These are phyloP conservation scores for Podocnemis expansa DNA, from an alignment of 2,113 vertebrate genomes.

Conservation along the genomic window DNA sequence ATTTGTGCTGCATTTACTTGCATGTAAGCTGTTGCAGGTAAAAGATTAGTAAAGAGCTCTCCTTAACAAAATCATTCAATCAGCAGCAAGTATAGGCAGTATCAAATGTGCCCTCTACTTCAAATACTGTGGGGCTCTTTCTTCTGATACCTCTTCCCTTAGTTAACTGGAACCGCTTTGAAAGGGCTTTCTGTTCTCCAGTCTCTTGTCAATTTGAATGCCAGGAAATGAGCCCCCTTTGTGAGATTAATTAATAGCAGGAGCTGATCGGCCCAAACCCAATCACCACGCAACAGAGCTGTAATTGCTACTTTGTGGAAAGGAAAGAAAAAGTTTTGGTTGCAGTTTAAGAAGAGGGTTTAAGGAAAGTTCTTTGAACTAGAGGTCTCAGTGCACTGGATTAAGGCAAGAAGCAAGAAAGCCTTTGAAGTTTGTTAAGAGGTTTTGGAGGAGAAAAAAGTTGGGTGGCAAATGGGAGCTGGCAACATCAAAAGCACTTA, in stretches of 20 bases:
- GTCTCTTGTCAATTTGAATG: constrained; percentile 97
- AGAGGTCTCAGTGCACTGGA: constrained; percentile 93
- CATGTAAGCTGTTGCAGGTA: constrained; percentile 87
- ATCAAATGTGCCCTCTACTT: constrained; percentile 92
- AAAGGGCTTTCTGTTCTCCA: constrained; percentile 89
- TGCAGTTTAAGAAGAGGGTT: constrained; percentile 91
- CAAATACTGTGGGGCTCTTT: constrained; percentile 86
- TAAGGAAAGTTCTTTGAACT: constrained; percentile 96
- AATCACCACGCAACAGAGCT: constrained; percentile 89
- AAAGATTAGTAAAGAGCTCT: constrained; percentile 88
- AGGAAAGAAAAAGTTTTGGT: constrained; percentile 94
- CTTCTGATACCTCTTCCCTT: constrained; percentile 88
- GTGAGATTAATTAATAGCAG: constrained; percentile 99
- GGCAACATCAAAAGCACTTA: constrained; percentile 92
- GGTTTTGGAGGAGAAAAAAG: constrained; percentile 91
- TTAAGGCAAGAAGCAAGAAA: constrained; percentile 94
- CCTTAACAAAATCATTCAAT: constrained; percentile 91
- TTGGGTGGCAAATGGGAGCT: constrained; percentile 92
- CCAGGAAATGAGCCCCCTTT: constrained; percentile 98
- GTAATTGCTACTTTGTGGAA: constrained; percentile 97
- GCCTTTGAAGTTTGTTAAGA: constrained; percentile 97
- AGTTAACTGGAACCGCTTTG: constrained; percentile 91
- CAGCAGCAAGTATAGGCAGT: constrained; percentile 88
- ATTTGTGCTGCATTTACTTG: constrained; percentile 74
- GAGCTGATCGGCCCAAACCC: constrained; percentile 86